Evolutionary conservation across 2,113 vertebrate species (phyloP).

Genomic region (Nanorana parkeri): DNA sequence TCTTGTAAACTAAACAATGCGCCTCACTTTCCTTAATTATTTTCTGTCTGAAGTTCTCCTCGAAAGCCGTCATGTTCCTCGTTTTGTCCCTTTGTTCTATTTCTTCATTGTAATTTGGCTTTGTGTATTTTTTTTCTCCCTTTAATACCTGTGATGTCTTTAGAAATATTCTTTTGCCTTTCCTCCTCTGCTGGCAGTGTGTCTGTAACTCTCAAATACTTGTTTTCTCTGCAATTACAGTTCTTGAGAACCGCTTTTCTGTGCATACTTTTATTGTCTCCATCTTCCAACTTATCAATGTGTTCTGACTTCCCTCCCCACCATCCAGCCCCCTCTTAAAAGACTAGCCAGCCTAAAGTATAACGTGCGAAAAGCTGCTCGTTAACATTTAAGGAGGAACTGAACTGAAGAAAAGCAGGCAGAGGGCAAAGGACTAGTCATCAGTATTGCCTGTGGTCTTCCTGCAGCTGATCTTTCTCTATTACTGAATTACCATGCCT

Average conservation of each 20-base stretch:
- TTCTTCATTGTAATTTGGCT: neutral
- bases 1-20: conserved; percentile 2
- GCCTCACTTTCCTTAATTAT: conserved; percentile 23
- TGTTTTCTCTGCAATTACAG: neutral
- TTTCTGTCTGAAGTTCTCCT: neutral
- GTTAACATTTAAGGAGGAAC: too few species aligned
- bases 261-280: neutral
- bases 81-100: conserved; percentile 11
- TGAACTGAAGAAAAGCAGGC: too few species aligned
- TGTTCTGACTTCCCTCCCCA: neutral
- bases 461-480: too few species aligned
- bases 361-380: too few species aligned
- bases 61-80: conserved; percentile 11
- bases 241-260: neutral
- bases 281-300: neutral
- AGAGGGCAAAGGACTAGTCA: too few species aligned
- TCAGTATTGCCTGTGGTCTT: too few species aligned
- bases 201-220: neutral
- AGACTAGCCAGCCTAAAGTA: too few species aligned
- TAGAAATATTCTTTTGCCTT: neutral
- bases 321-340: neutral
- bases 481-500: too few species aligned
- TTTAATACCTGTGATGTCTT: neutral
- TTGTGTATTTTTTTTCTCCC: neutral
- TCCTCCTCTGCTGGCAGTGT: neutral